These are phyloP conservation scores for Papilio polyxenes DNA, from an alignment of 1,140 invertebrate genomes.

Conservation along the genomic window DNA sequence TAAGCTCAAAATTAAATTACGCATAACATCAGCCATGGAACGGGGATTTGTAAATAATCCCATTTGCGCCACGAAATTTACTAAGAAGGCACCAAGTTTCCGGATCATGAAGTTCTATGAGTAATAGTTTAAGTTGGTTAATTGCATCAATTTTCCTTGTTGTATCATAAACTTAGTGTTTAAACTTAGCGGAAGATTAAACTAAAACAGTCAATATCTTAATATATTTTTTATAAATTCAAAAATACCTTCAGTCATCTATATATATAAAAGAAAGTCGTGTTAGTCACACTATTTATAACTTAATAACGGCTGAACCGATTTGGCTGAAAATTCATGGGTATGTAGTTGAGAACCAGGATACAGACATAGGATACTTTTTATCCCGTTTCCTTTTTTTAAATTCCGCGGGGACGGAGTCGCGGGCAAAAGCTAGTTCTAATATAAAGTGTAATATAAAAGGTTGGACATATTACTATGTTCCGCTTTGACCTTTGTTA, in stretches of 20 bases:
- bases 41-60: slow-evolving; percentile 30
- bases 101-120: slow-evolving; percentile 31
- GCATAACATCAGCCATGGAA: slow-evolving; percentile 9
- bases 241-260: no score
- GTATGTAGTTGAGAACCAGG: no score
- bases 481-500: neutral
- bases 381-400: no score
- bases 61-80: slow-evolving; percentile 19
- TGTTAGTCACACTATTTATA: no score
- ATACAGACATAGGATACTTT: no score
- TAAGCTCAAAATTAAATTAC: slow-evolving; percentile 23
- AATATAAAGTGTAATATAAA: no score
- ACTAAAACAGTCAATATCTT: neutral
- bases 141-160: slow-evolving; percentile 29
- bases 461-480: neutral
- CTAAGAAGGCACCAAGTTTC: slow-evolving; percentile 30
- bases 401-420: no score
- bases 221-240: no score
- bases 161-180: slow-evolving; percentile 27
- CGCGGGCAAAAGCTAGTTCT: no score
- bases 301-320: no score
- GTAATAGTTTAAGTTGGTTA: slow-evolving; percentile 28
- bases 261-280: no score
- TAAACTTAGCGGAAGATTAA: slow-evolving; percentile 7
- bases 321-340: no score